These are phyloP conservation scores for Artemia sinica DNA, from an alignment of 2,888 invertebrate species.

Conservation along the genomic window DNA sequence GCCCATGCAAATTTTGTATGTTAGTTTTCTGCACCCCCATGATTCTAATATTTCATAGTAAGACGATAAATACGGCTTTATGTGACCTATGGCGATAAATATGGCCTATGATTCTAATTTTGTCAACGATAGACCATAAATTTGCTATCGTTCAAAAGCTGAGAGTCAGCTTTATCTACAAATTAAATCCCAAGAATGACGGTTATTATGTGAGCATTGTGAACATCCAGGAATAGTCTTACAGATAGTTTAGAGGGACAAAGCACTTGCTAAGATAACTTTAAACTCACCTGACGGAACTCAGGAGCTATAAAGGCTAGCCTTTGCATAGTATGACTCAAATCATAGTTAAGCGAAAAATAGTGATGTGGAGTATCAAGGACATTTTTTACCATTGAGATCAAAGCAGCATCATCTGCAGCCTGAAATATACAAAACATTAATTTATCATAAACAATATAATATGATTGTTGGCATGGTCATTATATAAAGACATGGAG, in stretches of 20 bases:
- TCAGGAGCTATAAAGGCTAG: constrained; percentile 65
- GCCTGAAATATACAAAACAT: constrained; percentile 36
- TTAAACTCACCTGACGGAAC: constrained; percentile 45
- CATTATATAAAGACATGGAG: too few species aligned
- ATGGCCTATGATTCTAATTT: too few species aligned
- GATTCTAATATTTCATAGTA: too few species aligned
- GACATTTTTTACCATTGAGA: constrained; percentile 64
- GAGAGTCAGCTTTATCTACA: not conserved
- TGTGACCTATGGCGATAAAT: too few species aligned
- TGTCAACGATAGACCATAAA: not conserved
- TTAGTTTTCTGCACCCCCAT: too few species aligned
- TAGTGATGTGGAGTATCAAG: constrained; percentile 72
- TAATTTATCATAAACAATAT: too few species aligned
- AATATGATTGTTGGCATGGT: too few species aligned
- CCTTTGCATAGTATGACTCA: constrained; percentile 78
- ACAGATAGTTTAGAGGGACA: too few species aligned
- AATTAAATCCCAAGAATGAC: not conserved
- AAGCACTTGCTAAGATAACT: not conserved
- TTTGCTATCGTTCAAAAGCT: not conserved
- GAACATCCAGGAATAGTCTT: too few species aligned
- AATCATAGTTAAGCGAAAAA: constrained; percentile 82
- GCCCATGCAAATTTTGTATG: too few species aligned
- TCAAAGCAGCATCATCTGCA: constrained; percentile 61
- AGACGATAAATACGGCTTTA: too few species aligned
- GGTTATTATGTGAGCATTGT: too few species aligned